Evolutionary conservation across 2,113 vertebrate genomes (phyloP), one percentile per base, ranked within the genome.

Genomic region (Scartelaos histophorus): DNA sequence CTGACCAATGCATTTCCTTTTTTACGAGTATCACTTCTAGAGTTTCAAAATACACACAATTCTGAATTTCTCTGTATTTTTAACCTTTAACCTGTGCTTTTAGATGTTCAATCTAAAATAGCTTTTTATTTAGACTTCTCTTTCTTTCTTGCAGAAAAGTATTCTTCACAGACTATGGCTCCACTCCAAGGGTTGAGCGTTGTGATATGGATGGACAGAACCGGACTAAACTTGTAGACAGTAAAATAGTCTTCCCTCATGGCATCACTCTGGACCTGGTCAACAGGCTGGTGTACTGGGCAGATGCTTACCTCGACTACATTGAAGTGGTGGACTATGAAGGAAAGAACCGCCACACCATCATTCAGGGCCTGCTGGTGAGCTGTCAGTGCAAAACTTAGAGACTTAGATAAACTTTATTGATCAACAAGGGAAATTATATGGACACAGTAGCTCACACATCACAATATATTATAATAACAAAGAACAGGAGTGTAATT

Each of bases 161-260:
- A 69, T 99, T 99, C 88, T 99, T 98, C 92, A 98, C 97, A 0
- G 97, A 99, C 92, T 98, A 99, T 0, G 97, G 97, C 25, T 97
- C 98, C 80, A 98, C 96, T 25, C 97, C 97, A 0, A 96, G 97
- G 86, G 97, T 99, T 76, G 97, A 99, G 60, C 95, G 97, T 58
- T 99, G 97, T 0, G 97, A 99, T 87, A 98, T 98, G 97, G 97
- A 99, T 0, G 97, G 97, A 9, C 97, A 98, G 93, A 98, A 98
- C 88, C 95, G 97, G 76, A 98, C 97, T 69, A 99, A 99, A 84
- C 91, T 99, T 79, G 97, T 99, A 1, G 97, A 99, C 85, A 97
- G 95, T 87, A 99, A 99, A 89, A 98, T 99, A 0, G 97, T 99
- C 67, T 98, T 99, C 89, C 97, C 97, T 0, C 97, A 99, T 0